Base-by-base conservation (phyloP, 2,113 vertebrate genomes). In the Platycercus adscitus region DNA sequence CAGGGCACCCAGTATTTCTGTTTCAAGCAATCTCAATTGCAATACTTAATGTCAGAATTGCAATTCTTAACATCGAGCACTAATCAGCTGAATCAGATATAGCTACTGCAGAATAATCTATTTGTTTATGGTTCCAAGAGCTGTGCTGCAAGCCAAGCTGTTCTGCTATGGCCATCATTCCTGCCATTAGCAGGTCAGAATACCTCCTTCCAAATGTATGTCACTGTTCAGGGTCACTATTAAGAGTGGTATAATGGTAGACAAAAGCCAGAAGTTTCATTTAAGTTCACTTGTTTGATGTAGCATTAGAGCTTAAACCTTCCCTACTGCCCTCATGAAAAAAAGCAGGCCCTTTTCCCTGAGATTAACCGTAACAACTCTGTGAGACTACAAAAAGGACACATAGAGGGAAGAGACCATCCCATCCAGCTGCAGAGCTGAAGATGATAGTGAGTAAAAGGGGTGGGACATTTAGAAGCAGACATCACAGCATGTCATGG, bases 401-500 rank as follows among this genome's bases (percentile, higher is more conserved):
- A 0, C 5, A 2, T 4, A 49, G n/a, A 75, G n/a, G 41, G 26
- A 84, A 14, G 10, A 65, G 23, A 41, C 6, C 24, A 63, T 15
- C n/a, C 20, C 5, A 17, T 28, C 29, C 12, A 43, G 55, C 46
- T 17, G 37, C 3, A 23, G 49, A 61, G 19, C 20, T 49, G 41
- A 61, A 58, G 24, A 44, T 49, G 28, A 31, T 10, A 14, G 26
- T 35, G 8, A 71, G 17, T 4, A 75, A 76, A 90, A 71, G 1
- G 3, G 20, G 2, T 37, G 13, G 33, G 29, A 78, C 60, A 37
- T 58, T 63, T 52, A 78, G 63, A 81, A 71, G 37, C 37, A 63
- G 24, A 66, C 43, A 21, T 66, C 29, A 56, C 18, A 37, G 0
- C 2, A 28, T 25, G 44, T n/a, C 19, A 68, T 0, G 0, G 11